Evolutionary conservation across 2,113 vertebrate genomes (phyloP).

Genomic region (Muntiacus reevesi): DNA sequence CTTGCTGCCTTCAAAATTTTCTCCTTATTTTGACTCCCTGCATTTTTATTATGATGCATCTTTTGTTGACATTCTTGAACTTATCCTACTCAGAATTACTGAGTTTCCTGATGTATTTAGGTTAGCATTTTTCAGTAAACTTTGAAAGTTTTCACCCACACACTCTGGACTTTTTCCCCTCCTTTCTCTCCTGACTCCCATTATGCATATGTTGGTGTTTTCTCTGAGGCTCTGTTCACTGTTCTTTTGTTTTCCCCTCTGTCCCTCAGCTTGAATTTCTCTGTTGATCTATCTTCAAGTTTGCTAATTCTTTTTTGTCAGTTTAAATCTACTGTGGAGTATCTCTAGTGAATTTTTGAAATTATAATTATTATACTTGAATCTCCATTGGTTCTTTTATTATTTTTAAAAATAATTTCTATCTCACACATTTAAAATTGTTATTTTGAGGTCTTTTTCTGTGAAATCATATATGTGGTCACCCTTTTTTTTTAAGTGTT

Average conservation of each 20-base stretch:
- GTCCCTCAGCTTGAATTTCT: not conserved
- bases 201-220: not conserved
- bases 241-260: not conserved
- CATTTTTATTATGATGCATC: not conserved
- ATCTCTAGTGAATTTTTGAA: not conserved
- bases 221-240: not conserved
- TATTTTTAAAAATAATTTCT: not conserved
- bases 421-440: not conserved
- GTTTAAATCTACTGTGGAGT: not conserved
- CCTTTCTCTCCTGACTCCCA: not conserved
- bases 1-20: not conserved
- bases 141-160: not conserved
- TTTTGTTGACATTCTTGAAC: not conserved
- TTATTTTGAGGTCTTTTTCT: not conserved
- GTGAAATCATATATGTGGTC: not conserved
- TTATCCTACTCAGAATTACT: not conserved
- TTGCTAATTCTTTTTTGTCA: not conserved
- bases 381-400: not conserved
- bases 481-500: not conserved
- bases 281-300: not conserved
- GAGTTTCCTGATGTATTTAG: not conserved
- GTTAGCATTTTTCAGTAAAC: not conserved
- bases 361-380: not conserved
- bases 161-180: not conserved
- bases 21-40: not conserved